A percentile compares a stretch with the other conserved stretches of the same genome.
These are phyloP conservation scores for Heteractis magnifica DNA, from an alignment of 92 coral and sea anemone genomes.

Conservation along the genomic window DNA sequence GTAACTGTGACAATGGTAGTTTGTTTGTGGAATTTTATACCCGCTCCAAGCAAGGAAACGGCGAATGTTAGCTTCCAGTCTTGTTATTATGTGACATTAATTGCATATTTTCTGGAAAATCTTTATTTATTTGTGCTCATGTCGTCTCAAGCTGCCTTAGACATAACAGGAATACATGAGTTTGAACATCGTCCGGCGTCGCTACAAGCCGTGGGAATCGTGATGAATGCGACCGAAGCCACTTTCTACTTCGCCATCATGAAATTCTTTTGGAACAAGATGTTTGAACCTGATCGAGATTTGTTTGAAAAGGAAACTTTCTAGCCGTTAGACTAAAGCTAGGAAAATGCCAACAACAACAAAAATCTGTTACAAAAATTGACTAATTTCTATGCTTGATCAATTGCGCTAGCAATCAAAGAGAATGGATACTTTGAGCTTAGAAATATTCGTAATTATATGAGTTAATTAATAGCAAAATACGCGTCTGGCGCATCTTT, in stretches of 20 bases:
- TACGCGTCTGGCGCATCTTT: too few relatives aligned
- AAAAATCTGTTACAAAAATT: too few relatives aligned
- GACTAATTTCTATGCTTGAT: too few relatives aligned
- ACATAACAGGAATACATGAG: slow-evolving; percentile 84
- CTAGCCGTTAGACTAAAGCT: not conserved
- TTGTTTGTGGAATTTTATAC: slow-evolving; percentile 81
- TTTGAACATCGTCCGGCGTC: slow-evolving; percentile 67
- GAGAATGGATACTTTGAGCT: too few relatives aligned
- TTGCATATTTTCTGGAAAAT: slow-evolving; percentile 75
- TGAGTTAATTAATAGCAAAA: too few relatives aligned
- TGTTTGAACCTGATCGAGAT: slow-evolving; percentile 65
- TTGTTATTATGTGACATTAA: slow-evolving; percentile 55
- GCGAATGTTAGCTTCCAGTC: slow-evolving; percentile 37
- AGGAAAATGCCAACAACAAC: too few relatives aligned
- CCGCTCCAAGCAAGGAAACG: slow-evolving; percentile 53
- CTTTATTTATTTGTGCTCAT: slow-evolving; percentile 69
- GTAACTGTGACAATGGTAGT: slow-evolving; percentile 59
- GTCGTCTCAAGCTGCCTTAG: slow-evolving; percentile 89
- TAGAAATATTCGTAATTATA: too few relatives aligned
- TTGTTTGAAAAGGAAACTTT: slow-evolving; percentile 71
- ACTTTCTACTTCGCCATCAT: slow-evolving; percentile 80
- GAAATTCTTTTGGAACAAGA: slow-evolving; percentile 86
- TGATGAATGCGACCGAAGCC: slow-evolving; percentile 82
- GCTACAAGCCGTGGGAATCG: slow-evolving; percentile 72
- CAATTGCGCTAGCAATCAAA: too few relatives aligned